phyloP scores from a whole-genome alignment of 2,113 vertebrate genomes.

The Semicossyphus pulcher region DNA sequence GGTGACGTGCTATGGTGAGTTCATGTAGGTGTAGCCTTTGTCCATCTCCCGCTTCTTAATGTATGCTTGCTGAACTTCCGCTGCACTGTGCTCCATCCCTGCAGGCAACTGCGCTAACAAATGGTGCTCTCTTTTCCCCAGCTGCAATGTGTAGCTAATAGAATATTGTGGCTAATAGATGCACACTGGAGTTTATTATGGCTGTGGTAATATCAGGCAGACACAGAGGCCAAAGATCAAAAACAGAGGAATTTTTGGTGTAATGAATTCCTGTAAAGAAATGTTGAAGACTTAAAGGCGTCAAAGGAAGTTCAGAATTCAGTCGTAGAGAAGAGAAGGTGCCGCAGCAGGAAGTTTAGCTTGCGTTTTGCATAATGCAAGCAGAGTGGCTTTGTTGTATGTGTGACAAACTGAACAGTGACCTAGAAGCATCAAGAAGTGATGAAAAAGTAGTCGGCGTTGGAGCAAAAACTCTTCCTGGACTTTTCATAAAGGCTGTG shows the following conservation, averaged over 20 bases:
- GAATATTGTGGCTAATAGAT: conserved; percentile 43
- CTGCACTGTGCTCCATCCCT: conserved; percentile 47
- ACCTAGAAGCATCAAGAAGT: no score
- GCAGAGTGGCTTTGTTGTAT: neutral
- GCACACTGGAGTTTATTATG: conserved; percentile 41
- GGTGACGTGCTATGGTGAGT: conserved; percentile 16
- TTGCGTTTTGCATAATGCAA: neutral
- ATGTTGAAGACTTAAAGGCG: conserved; percentile 26
- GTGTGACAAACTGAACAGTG: neutral
- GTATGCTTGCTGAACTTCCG: conserved; percentile 35
- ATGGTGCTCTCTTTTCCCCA: conserved; percentile 31
- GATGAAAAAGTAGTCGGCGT: no score
- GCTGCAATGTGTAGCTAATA: conserved; percentile 28
- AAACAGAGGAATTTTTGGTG: neutral
- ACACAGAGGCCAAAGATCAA: conserved; percentile 19
- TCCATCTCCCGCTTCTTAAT: conserved; percentile 17
- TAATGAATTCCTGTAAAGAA: conserved; percentile 22
- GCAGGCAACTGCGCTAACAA: conserved; percentile 34
- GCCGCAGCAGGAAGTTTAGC: neutral
- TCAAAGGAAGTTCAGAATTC: conserved; percentile 21
- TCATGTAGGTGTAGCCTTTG: conserved; percentile 19
- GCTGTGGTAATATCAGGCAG: conserved; percentile 44
- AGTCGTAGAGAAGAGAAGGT: conserved; percentile 5
- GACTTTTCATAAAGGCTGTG: no score
- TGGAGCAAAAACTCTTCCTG: no score